Evolutionary conservation across 2,797 vertebrate genomes (phyloP), one percentile per base, ranked within the genome.

Genomic region (Cirrhinus molitorella): DNA sequence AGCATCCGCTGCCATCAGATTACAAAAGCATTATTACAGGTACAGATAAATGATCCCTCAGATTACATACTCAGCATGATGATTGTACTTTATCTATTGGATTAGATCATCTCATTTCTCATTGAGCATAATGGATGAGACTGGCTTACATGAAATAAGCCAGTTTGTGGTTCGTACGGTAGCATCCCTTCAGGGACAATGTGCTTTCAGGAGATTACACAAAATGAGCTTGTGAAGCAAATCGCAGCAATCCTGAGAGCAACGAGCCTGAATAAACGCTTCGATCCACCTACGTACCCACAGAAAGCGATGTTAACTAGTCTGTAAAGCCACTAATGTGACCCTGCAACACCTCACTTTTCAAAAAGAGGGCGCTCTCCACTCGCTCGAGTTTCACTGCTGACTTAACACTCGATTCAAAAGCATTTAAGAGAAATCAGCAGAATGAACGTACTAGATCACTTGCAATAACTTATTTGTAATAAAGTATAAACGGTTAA

Each of bases 81-180:
- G 45, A 53, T 28, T 37, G 53, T 3, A 10, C 23, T 67, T 67
- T 31, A 67, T 51, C 31, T 40, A 79, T 53, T 40, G 31, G 63
- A 67, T 67, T 23, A 55, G 77, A 67, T 67, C 13, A 79, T 67
- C 77, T 16, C 21, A 79, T 66, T 67, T 67, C 47, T 67, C 63
- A 79, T 66, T 55, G 63, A 66, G 63, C 63, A 79, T 51, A 67
- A 79, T 67, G 63, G 63, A 79, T 55, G 47, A 79, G 77, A 34
- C 63, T 55, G 77, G 77, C 25, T 79, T 79, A 79, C 28, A 37
- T 66, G 37, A 53, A 79, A 79, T 79, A 79, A 67, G 63, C 45
- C 63, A 67, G 63, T 79, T 66, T 79, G 28, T 28, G 28, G 40
- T 49, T 49, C 5, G 25, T 37, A 53, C 47, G 55, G 23, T 37